Conservation (phyloP, 2,797 vertebrate species). For the Etheostoma perlongum region DNA sequence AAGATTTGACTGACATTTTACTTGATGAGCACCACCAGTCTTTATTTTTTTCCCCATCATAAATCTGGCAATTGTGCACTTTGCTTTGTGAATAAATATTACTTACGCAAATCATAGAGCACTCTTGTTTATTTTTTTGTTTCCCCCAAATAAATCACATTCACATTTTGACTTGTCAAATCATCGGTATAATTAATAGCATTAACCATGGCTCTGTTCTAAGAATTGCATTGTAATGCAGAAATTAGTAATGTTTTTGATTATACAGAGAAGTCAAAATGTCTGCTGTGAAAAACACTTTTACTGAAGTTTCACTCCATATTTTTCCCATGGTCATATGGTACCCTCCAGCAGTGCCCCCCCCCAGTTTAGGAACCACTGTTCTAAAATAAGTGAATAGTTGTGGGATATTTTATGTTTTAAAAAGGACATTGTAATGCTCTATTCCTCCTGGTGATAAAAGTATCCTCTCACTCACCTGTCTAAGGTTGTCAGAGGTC, state of each 20-base stretch:
- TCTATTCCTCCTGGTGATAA: not conserved
- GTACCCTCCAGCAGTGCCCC: too few species aligned
- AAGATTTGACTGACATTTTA: not conserved
- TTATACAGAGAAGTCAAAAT: too few species aligned
- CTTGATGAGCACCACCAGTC: too few species aligned
- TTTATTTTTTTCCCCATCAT: too few species aligned
- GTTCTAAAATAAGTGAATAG: too few species aligned
- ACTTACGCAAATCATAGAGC: not conserved
- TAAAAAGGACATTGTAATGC: conserved; percentile 1
- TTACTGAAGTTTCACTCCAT: too few species aligned
- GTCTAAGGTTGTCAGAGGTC: conserved; percentile 1
- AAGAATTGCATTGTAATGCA: not conserved
- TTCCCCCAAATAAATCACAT: not conserved
- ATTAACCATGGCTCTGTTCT: not conserved
- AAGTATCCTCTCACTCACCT: not conserved
- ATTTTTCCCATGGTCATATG: too few species aligned
- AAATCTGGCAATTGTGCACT: not conserved
- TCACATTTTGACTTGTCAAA: not conserved
- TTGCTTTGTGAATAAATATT: not conserved
- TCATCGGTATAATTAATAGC: too few species aligned
- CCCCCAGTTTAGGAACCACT: too few species aligned
- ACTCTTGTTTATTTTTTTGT: not conserved
- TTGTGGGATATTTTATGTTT: not conserved
- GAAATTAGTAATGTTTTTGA: not conserved
- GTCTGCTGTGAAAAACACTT: too few species aligned